Conservation (phyloP, 2,113 vertebrate species). For the Crotalus horridus region DNA sequence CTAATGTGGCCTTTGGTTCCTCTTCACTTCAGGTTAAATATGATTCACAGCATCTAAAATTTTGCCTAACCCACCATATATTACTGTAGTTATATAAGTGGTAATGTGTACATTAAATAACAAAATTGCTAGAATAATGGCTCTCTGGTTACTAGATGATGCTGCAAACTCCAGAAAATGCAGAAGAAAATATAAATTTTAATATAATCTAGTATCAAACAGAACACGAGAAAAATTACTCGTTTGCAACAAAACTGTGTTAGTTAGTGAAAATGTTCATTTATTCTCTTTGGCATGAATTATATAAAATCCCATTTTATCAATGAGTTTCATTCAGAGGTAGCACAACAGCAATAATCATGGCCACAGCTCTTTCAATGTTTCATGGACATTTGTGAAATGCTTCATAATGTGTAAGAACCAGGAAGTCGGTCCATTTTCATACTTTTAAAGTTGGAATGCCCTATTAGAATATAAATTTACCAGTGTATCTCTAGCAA, state of each 20-base stretch:
- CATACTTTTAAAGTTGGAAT: background rate
- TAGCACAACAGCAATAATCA: background rate
- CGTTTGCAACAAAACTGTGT: background rate
- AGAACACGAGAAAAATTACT: background rate
- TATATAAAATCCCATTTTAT: background rate
- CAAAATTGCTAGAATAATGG: background rate
- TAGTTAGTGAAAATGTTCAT: background rate
- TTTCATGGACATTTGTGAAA: background rate
- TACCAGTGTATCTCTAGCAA: background rate
- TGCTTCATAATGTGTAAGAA: background rate
- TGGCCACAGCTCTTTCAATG: background rate
- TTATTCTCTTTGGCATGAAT: background rate
- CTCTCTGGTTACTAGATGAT: background rate
- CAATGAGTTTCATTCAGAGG: background rate
- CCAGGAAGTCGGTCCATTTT: background rate
- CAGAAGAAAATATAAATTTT: background rate
- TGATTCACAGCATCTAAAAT: background rate
- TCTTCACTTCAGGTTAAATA: background rate
- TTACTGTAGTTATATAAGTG: background rate
- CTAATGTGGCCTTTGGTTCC: background rate
- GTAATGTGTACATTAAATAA: background rate
- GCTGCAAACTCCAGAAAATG: conserved; percentile 13
- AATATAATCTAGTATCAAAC: background rate
- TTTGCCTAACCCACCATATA: background rate
- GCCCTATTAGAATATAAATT: background rate